These are phyloP conservation scores for Drosophila kuntzei DNA, from an alignment of 2,888 invertebrate genomes.

Conservation along the genomic window DNA sequence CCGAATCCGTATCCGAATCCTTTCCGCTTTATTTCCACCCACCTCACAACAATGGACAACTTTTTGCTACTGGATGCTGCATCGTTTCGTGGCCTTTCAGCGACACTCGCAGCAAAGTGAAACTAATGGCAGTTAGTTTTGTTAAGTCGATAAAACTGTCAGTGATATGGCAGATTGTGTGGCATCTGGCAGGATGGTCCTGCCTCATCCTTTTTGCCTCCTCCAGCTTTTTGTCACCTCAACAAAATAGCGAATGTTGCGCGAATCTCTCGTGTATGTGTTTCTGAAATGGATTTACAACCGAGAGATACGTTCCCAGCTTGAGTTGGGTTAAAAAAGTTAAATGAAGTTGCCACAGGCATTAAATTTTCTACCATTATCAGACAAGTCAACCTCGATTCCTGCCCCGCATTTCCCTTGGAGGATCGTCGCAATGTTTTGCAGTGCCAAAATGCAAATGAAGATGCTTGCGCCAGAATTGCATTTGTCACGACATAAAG, in stretches of 20 bases:
- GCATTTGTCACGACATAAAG: constrained; percentile 63
- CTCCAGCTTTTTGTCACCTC: constrained; percentile 47
- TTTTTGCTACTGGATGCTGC: constrained; percentile 49
- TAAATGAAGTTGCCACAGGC: constrained; percentile 76
- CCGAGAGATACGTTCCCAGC: constrained; percentile 49
- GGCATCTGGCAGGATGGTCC: constrained; percentile 60
- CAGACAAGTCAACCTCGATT: constrained; percentile 41
- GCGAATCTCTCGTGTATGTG: constrained; percentile 2
- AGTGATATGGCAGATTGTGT: constrained; percentile 82
- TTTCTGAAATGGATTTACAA: constrained; percentile 42
- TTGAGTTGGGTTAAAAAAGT: constrained; percentile 74
- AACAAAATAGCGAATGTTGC: constrained; percentile 16
- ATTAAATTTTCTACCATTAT: constrained; percentile 70
- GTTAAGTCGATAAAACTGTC: constrained; percentile 84
- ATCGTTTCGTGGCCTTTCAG: constrained; percentile 75
- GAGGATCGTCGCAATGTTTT: constrained; percentile 21
- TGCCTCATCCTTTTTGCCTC: constrained; percentile 3
- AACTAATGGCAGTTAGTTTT: constrained; percentile 83
- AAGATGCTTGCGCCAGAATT: constrained; percentile 50
- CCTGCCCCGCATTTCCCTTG: background rate
- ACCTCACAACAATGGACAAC: constrained; percentile 39
- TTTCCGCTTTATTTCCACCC: constrained; percentile 20
- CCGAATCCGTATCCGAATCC: constrained; percentile 24
- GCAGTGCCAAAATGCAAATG: constrained; percentile 47
- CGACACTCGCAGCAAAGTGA: constrained; percentile 78